A percentile compares a stretch with the other conserved stretches of the same genome.
These are phyloP conservation scores for Apamea sordens DNA, from an alignment of 2,888 invertebrate species.

Conservation along the genomic window DNA sequence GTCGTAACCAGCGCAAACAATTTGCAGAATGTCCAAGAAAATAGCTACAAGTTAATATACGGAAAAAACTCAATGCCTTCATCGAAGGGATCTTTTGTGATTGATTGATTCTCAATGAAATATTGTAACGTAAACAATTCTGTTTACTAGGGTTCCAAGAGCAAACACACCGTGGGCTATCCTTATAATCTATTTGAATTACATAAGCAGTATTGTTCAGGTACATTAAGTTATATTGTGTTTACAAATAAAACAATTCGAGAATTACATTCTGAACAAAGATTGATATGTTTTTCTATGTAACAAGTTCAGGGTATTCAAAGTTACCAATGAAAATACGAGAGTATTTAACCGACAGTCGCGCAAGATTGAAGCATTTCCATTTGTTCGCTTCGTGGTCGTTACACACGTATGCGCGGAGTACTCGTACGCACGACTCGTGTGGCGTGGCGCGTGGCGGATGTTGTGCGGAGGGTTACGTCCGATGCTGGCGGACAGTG, in stretches of 20 bases:
- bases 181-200: conserved; percentile 38
- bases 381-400: conserved; percentile 71
- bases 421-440: conserved; percentile 44
- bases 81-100: conserved; percentile 3
- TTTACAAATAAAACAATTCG: conserved; percentile 18
- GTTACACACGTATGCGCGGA: conserved; percentile 65
- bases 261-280: background rate
- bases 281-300: background rate
- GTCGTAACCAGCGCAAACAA: background rate
- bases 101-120: conserved; percentile 31
- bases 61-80: background rate
- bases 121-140: conserved; percentile 26
- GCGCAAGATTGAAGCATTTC: conserved; percentile 68
- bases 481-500: conserved; percentile 81
- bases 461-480: conserved; percentile 76
- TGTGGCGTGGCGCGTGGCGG: conserved; percentile 67
- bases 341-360: conserved; percentile 13
- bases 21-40: background rate
- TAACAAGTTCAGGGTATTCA: background rate
- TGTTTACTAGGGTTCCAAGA: conserved; percentile 26
- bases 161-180: conserved; percentile 25
- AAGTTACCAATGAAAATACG: conserved; percentile 3
- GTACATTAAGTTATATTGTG: background rate
- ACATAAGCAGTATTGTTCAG: conserved; percentile 13
- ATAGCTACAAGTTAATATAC: background rate